A percentile compares a stretch with the other conserved stretches of the same genome.
These are phyloP conservation scores for Cotesia chilonis DNA, from an alignment of 1,140 invertebrate species.

Conservation along the genomic window DNA sequence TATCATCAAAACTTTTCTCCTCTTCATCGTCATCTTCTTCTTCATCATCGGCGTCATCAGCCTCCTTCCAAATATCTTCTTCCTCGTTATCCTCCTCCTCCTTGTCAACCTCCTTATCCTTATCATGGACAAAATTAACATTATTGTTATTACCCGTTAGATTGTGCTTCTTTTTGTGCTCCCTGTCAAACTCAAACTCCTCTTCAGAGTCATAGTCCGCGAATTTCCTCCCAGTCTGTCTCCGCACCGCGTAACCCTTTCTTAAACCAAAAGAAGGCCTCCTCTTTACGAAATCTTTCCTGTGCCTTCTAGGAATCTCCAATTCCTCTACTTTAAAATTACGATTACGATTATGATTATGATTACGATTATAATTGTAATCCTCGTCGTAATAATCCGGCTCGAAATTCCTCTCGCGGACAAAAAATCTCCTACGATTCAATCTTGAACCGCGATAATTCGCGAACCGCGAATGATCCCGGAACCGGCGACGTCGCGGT, in stretches of 20 bases:
- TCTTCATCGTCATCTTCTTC: slow-evolving; percentile 38
- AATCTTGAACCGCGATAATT: too few relatives aligned
- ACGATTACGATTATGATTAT: too few relatives aligned
- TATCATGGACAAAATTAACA: slow-evolving; percentile 13
- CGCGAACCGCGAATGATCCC: too few relatives aligned
- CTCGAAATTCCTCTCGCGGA: too few relatives aligned
- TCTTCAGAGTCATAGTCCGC: background rate
- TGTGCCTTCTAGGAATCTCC: too few relatives aligned
- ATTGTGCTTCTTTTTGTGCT: slow-evolving; percentile 34
- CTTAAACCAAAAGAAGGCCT: too few relatives aligned
- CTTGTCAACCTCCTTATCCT: slow-evolving; percentile 37
- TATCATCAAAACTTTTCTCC: slow-evolving; percentile 57
- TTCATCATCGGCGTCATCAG: slow-evolving; percentile 42
- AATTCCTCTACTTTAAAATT: too few relatives aligned
- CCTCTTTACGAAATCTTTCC: too few relatives aligned
- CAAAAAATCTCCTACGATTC: too few relatives aligned
- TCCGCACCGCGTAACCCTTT: too few relatives aligned
- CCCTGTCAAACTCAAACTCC: background rate
- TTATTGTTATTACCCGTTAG: slow-evolving; percentile 29
- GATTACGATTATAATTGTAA: slow-evolving; percentile 1
- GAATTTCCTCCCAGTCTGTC: too few relatives aligned
- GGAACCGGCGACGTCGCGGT: too few relatives aligned
- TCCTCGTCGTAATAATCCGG: slow-evolving; percentile 19
- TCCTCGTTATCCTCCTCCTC: slow-evolving; percentile 39
- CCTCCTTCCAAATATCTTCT: slow-evolving; percentile 46